Percentiles rank a stretch among this genome's conserved stretches.
Evolutionary conservation across 2,113 vertebrate species (phyloP).

Genomic region (Mungos mungo): DNA sequence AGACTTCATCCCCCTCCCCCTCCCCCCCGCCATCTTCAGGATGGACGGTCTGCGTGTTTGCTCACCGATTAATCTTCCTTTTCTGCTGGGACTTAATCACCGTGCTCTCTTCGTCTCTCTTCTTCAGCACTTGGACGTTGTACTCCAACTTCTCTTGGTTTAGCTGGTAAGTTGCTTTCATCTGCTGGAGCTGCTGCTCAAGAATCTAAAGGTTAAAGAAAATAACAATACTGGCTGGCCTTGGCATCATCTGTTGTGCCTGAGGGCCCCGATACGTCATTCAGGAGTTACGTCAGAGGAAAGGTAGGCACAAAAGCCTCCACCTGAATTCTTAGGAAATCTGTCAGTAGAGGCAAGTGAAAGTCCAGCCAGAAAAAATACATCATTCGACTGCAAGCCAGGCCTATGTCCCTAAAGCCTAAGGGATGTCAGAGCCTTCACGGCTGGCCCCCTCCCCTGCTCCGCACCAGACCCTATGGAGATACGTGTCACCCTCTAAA

Average conservation of each 20-base stretch:
- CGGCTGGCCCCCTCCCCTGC: accelerated
- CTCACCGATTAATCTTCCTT: slow-evolving; percentile 86
- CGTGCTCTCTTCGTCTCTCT: slow-evolving; percentile 80
- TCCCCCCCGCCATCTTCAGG: neutral
- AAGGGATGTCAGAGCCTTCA: neutral
- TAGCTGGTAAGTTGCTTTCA: slow-evolving; percentile 82
- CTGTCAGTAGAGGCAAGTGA: neutral
- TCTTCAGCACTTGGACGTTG: slow-evolving; percentile 87
- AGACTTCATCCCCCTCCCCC: neutral
- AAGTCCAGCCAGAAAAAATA: neutral
- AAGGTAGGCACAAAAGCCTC: too few species aligned
- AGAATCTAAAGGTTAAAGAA: slow-evolving; percentile 79
- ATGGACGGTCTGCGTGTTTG: accelerated
- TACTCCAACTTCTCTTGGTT: slow-evolving; percentile 91
- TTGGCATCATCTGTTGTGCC: neutral
- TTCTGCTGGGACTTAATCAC: slow-evolving; percentile 84
- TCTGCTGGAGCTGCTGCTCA: slow-evolving; percentile 85
- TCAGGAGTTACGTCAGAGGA: neutral
- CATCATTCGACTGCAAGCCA: neutral
- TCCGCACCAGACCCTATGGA: neutral
- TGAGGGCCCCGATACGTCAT: neutral
- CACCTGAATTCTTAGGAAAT: neutral
- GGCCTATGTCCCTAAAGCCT: too few species aligned
- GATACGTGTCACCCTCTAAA: neutral
- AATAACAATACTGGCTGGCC: neutral